Base-by-base conservation (phyloP, 2,888 invertebrate species). In the Bibio marci region DNA sequence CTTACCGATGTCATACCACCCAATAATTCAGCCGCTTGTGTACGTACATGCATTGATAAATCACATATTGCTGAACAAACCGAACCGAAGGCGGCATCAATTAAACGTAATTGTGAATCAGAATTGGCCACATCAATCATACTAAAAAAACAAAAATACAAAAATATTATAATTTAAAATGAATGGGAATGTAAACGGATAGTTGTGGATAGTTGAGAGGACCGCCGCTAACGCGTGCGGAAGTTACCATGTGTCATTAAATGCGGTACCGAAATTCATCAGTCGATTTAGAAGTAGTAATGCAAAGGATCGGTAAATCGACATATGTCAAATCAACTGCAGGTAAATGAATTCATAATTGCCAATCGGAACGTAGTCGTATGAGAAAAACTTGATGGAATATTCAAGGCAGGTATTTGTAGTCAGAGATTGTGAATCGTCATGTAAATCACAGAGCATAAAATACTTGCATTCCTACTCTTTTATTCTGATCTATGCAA, bases 1-100 rank as follows among this genome's bases (percentile, higher is more conserved):
- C 91, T 85, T 4, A 98, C 95, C 38, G 72, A 72, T 35, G 77
- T 76, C 69, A 97, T 85, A 12, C 77, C 71, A 1, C 97, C 97
- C 40, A 94, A 69, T 39, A 91, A 65, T 28, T 80, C 73, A 47
- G 87, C 87, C 0, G 92, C 87, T 37, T 81, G 71, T 3, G 80
- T 81, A 32, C 92, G 71, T 43, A 91, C 91, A 49, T 81, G 74
- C 65, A 90, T 79, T 18, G 88, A 86, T 19, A 92, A 68, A 63
- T 97, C 97, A 51, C 88, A 92, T 35, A 97, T 80, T 1, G 87
- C 79, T 38, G 83, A 81, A 55, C 97, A 97, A 15, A 97, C 80
- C 59, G 87, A 83, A 13, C 86, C 86, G 66, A 98, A 98, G 1
- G 94, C 94, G 55, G 95, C 92, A 59, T 98, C 97, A 25, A 88